A percentile compares a stretch with the other conserved stretches of the same genome.
phyloP scores from a whole-genome alignment of 2,113 vertebrate species.

The Hoplias malabaricus region DNA sequence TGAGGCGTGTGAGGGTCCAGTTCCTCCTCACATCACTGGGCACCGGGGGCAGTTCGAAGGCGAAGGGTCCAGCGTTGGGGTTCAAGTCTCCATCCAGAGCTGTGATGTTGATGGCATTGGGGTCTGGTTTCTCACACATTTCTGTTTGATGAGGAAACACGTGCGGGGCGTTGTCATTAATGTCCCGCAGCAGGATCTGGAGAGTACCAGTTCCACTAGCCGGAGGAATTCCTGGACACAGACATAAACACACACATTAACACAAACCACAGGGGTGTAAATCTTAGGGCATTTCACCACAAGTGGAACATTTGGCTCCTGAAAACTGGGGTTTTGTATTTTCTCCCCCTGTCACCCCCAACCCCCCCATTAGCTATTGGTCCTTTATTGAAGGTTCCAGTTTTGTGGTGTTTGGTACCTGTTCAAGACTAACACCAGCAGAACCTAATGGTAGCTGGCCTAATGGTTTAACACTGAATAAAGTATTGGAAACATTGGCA shows the following conservation, averaged over 20 bases:
- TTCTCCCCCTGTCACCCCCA: too few species aligned
- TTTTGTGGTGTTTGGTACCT: too few species aligned
- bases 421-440: too few species aligned
- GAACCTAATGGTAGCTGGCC: too few species aligned
- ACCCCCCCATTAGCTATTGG: too few species aligned
- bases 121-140: constrained; percentile 90
- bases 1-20: constrained; percentile 93
- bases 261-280: not conserved
- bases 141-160: constrained; percentile 90
- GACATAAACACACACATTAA: constrained; percentile 18
- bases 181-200: constrained; percentile 90
- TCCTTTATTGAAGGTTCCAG: too few species aligned
- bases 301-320: too few species aligned
- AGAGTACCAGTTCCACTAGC: constrained; percentile 94
- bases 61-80: constrained; percentile 94
- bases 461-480: too few species aligned
- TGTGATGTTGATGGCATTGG: constrained; percentile 95
- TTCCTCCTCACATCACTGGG: constrained; percentile 87
- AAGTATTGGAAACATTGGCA: too few species aligned
- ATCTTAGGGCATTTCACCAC: too few species aligned
- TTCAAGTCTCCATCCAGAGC: constrained; percentile 91
- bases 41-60: constrained; percentile 86
- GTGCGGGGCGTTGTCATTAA: constrained; percentile 95
- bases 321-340: too few species aligned
- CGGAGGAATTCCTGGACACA: constrained; percentile 79